Percentiles rank a stretch among this genome's conserved stretches.
Evolutionary conservation across 2,113 vertebrate genomes (phyloP).

Genomic region (Kobus ellipsiprymnus): DNA sequence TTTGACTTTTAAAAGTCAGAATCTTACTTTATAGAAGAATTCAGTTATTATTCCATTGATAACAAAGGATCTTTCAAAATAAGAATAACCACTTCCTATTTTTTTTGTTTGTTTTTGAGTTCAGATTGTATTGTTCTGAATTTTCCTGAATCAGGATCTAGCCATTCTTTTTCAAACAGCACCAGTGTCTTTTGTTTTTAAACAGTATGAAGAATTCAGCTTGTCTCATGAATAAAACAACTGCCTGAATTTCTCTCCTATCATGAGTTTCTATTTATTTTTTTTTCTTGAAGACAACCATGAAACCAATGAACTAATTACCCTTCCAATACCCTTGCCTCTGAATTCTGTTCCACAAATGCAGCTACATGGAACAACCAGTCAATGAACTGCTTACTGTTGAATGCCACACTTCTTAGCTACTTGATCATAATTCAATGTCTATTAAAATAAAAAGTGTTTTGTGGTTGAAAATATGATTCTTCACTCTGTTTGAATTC

Average conservation of each 20-base stretch:
- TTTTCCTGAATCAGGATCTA: not conserved
- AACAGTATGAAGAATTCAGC: conserved; percentile 8
- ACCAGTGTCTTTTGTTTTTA: not conserved
- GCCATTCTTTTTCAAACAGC: not conserved
- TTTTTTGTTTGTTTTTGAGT: conserved; percentile 36
- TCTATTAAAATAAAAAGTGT: conserved; percentile 16
- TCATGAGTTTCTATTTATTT: conserved; percentile 47
- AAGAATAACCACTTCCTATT: not conserved
- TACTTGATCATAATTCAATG: conserved; percentile 32
- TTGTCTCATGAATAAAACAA: conserved; percentile 42
- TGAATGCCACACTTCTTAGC: not conserved
- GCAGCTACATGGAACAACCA: conserved; percentile 30
- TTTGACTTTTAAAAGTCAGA: conserved; percentile 12
- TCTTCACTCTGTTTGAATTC: conserved; percentile 3
- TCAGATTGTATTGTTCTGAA: not conserved
- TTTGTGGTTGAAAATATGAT: not conserved
- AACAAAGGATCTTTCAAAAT: not conserved
- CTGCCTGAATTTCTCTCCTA: conserved; percentile 40
- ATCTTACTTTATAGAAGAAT: not conserved
- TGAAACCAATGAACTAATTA: conserved; percentile 63
- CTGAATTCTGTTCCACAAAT: conserved; percentile 44
- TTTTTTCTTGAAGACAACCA: not conserved
- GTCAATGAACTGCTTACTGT: not conserved
- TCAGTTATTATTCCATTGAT: not conserved
- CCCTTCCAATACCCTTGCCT: conserved; percentile 46